Percentiles rank a stretch among this genome's conserved stretches.
Evolutionary conservation across 2,797 vertebrate species (phyloP).

Genomic region (Artibeus jamaicensis): DNA sequence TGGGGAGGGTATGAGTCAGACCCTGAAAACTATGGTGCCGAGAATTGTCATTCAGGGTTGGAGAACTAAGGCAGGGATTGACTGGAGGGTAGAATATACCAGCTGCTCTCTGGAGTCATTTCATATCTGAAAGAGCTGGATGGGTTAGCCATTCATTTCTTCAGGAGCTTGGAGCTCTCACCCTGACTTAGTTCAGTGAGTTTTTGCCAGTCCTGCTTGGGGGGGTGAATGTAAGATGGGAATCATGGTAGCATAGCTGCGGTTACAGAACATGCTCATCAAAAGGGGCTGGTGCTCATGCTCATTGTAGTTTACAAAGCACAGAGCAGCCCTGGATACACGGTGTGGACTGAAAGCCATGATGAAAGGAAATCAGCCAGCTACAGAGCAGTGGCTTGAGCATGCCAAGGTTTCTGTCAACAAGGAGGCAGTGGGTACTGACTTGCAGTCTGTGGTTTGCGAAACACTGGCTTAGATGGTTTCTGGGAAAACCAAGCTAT

Average conservation of each 20-base stretch:
- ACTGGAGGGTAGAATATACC: neutral
- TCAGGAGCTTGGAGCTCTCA: neutral
- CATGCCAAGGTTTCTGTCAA: neutral
- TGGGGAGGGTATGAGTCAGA: neutral
- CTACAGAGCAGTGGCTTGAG: neutral
- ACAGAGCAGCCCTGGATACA: neutral
- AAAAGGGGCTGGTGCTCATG: no score
- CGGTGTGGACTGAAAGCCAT: neutral
- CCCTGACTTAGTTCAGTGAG: neutral
- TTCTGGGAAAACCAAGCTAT: neutral
- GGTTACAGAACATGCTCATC: neutral
- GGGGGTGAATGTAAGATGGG: neutral
- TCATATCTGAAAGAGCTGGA: neutral
- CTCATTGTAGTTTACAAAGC: neutral
- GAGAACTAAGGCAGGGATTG: neutral
- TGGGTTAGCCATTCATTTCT: neutral
- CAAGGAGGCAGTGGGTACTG: neutral
- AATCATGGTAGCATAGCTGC: neutral
- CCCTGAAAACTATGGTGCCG: neutral
- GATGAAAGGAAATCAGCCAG: neutral
- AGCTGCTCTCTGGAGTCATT: neutral
- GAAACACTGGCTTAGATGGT: neutral
- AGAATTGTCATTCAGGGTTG: neutral
- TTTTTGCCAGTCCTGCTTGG: neutral
- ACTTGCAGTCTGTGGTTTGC: neutral